Evolutionary conservation across 2,888 invertebrate species (phyloP).

Genomic region (Arrhopalites spinosus): DNA sequence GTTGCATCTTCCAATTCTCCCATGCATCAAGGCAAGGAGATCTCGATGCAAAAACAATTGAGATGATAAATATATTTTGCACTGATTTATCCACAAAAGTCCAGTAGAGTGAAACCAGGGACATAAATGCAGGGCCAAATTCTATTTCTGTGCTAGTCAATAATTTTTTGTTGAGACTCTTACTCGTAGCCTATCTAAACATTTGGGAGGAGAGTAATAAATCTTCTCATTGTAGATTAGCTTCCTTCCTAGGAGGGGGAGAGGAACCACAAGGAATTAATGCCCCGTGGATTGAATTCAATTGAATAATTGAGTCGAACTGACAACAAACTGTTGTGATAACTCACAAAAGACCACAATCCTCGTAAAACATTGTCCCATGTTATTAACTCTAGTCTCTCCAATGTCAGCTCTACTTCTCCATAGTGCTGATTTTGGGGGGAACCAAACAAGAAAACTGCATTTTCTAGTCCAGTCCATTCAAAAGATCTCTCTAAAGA

Average conservation of each 20-base stretch:
- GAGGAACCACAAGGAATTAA: background rate
- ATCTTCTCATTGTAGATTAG: conserved; percentile 2
- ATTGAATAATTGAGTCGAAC: background rate
- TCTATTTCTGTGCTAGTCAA: background rate
- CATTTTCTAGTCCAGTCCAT: background rate
- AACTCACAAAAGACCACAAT: background rate
- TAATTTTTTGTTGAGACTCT: background rate
- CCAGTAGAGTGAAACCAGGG: too few relatives aligned
- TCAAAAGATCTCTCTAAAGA: too few relatives aligned
- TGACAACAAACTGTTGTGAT: conserved; percentile 12
- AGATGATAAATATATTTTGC: too few relatives aligned
- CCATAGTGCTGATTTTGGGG: too few relatives aligned
- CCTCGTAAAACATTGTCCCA: background rate
- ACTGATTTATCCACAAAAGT: too few relatives aligned
- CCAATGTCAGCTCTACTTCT: background rate
- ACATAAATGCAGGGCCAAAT: too few relatives aligned
- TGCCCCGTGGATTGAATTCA: background rate
- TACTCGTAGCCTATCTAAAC: too few relatives aligned
- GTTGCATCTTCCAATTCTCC: too few relatives aligned
- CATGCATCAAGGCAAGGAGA: too few relatives aligned
- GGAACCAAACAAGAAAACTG: background rate
- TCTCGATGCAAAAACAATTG: too few relatives aligned
- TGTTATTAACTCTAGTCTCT: background rate
- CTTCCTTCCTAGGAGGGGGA: background rate
- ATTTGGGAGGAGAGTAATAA: background rate